Percentiles rank a stretch among this genome's conserved stretches.
Evolutionary conservation across 2,797 vertebrate genomes (phyloP).

Genomic region (Orientallactaga sibirica): DNA sequence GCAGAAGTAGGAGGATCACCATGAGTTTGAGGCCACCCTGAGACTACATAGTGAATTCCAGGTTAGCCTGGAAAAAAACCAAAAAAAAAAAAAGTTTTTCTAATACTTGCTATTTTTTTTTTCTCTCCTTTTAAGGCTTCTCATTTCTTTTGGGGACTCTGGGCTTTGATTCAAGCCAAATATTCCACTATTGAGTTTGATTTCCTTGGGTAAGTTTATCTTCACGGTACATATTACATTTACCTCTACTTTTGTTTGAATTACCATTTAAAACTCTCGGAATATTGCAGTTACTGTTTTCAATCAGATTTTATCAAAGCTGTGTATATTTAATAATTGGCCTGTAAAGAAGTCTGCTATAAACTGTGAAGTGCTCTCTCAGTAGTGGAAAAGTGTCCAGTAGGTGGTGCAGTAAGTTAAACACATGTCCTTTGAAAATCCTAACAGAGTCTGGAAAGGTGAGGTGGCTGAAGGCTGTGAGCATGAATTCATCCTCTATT

Average conservation of each 20-base stretch:
- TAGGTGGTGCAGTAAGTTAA: conserved; percentile 84
- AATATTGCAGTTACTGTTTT: neutral
- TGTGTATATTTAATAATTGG: conserved; percentile 31
- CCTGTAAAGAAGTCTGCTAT: conserved; percentile 26
- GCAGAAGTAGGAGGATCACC: too few species aligned
- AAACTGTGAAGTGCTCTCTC: neutral
- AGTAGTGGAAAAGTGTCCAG: conserved; percentile 72
- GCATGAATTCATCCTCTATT: conserved; percentile 64
- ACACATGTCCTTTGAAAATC: conserved; percentile 24
- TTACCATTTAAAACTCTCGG: conserved; percentile 33
- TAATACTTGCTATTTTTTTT: conserved; percentile 48
- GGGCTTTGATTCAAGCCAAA: conserved; percentile 97
- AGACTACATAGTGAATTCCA: too few species aligned
- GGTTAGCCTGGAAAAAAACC: too few species aligned
- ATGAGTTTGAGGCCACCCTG: too few species aligned
- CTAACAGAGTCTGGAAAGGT: neutral
- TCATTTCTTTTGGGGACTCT: conserved; percentile 96
- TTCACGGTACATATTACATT: conserved; percentile 3
- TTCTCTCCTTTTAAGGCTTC: conserved; percentile 90
- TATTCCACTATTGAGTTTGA: conserved; percentile 97
- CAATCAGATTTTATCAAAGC: neutral
- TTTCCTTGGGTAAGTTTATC: conserved; percentile 93
- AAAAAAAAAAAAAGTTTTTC: neutral
- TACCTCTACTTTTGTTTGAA: neutral
- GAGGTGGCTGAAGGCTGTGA: conserved; percentile 20